Conservation (phyloP, 2,888 invertebrate species). For the Scaptomyza cyrtandrae region DNA sequence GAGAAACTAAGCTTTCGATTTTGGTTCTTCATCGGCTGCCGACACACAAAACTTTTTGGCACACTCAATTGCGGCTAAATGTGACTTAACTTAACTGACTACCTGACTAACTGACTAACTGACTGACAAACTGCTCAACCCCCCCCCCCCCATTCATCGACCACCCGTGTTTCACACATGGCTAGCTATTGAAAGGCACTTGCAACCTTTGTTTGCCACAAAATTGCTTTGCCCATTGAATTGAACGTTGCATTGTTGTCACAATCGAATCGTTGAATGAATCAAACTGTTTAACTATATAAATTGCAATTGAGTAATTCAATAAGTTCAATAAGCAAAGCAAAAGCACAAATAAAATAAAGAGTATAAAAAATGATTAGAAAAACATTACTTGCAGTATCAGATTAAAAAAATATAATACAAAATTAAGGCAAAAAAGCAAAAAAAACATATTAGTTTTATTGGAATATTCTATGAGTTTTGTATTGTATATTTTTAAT, state of each 20-base stretch:
- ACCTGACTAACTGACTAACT: constrained; percentile 14
- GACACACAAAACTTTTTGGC: constrained; percentile 61
- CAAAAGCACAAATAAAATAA: not conserved
- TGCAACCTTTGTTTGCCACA: constrained; percentile 61
- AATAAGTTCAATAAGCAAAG: not conserved
- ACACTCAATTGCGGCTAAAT: constrained; percentile 74
- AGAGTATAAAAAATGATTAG: no score
- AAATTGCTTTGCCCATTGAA: constrained; percentile 61
- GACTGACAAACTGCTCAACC: not conserved
- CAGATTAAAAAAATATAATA: no score
- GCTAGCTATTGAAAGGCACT: constrained; percentile 38
- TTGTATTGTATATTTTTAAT: not conserved
- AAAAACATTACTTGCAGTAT: no score
- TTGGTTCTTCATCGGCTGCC: constrained; percentile 32
- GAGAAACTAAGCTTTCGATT: constrained; percentile 29
- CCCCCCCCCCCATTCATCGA: no score
- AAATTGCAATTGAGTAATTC: not conserved
- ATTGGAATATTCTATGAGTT: no score
- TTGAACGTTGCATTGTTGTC: constrained; percentile 20
- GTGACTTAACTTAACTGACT: constrained; percentile 74
- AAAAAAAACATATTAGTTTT: not conserved
- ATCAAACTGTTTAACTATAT: not conserved
- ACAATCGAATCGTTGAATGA: constrained; percentile 11
- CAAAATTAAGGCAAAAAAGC: no score
- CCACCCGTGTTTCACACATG: not conserved